phyloP scores from a whole-genome alignment of 2,888 invertebrate species.

The Campoletis raptor region DNA sequence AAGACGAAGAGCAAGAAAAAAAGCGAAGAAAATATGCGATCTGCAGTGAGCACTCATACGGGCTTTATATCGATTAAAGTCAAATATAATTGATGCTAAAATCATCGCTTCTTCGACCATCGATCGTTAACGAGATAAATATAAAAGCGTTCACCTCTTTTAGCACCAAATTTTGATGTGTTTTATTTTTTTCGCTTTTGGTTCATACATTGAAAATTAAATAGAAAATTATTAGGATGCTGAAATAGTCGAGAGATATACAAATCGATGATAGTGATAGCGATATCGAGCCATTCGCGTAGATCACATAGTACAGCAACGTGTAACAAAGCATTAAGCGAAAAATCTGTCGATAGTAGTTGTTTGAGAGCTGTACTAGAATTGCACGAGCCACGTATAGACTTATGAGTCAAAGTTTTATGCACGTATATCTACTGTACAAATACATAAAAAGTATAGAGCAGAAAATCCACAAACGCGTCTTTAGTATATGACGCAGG shows the following conservation, averaged over 20 bases:
- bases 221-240: slow-evolving; percentile 49
- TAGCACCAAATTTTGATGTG: not conserved
- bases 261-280: slow-evolving; percentile 73
- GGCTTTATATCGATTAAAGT: not conserved
- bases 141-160: no score
- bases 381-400: slow-evolving; percentile 7
- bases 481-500: slow-evolving; percentile 14
- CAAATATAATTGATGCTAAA: not conserved
- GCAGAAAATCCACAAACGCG: slow-evolving; percentile 17
- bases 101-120: not conserved
- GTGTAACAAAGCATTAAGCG: slow-evolving; percentile 48
- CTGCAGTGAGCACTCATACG: not conserved
- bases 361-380: slow-evolving; percentile 40
- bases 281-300: slow-evolving; percentile 66
- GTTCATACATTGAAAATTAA: not conserved
- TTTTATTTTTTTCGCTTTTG: not conserved
- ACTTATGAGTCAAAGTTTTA: slow-evolving; percentile 24
- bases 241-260: slow-evolving; percentile 60
- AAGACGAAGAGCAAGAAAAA: slow-evolving; percentile 8
- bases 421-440: not conserved
- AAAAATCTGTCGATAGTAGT: slow-evolving; percentile 52
- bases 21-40: not conserved
- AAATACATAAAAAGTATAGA: not conserved
- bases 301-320: slow-evolving; percentile 36
- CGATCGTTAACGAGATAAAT: not conserved